Percentiles rank a stretch among this genome's conserved stretches.
These are phyloP conservation scores for Harpalus rufipes DNA, from an alignment of 2,888 invertebrate species.

Conservation along the genomic window DNA sequence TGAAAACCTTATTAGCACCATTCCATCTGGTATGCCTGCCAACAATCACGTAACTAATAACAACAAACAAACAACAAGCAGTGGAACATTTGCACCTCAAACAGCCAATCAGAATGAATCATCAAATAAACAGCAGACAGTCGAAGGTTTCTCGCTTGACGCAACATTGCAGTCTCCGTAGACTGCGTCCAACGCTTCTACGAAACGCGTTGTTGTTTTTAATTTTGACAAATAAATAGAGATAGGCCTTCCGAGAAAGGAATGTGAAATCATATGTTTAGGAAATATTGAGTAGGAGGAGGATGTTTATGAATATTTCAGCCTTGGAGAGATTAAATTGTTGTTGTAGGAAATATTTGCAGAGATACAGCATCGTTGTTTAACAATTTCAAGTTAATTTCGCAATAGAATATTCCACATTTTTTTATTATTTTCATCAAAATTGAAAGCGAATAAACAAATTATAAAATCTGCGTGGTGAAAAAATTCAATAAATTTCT, in stretches of 20 bases:
- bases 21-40: neutral
- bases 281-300: neutral
- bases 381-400: too few relatives aligned
- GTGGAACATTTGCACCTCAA: constrained; percentile 31
- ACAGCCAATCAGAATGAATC: constrained; percentile 45
- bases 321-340: neutral
- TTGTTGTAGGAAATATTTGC: too few relatives aligned
- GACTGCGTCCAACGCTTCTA: neutral
- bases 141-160: constrained; percentile 51
- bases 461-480: too few relatives aligned
- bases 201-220: neutral
- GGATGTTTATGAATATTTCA: neutral
- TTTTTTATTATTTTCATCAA: too few relatives aligned
- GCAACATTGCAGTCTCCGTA: constrained; percentile 25
- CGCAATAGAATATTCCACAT: too few relatives aligned
- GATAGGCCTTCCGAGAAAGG: neutral
- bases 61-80: neutral
- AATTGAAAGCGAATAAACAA: too few relatives aligned
- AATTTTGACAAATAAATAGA: neutral
- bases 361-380: too few relatives aligned
- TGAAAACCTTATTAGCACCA: neutral
- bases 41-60: constrained; percentile 26
- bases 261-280: neutral
- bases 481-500: too few relatives aligned
- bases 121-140: constrained; percentile 19